Base-by-base conservation (phyloP, 1,140 invertebrate genomes). In the Lordiphosa stackelbergi region DNA sequence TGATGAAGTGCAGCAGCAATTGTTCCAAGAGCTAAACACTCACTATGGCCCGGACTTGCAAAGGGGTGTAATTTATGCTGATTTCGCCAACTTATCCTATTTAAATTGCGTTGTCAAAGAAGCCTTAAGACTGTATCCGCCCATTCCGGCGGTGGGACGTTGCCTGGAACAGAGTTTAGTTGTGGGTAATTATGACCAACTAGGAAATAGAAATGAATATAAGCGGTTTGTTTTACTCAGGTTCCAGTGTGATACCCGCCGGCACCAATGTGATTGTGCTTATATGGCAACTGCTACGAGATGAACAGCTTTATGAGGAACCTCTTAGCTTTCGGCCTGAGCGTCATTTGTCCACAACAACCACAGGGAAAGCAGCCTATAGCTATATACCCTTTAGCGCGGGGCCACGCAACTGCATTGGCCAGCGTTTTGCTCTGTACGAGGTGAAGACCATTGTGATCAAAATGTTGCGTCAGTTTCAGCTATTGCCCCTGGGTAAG, bases 401-500 rank as follows among this genome's bases (percentile, higher is more conserved):
- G 38, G 94, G 93, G 2, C 89, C 91, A 1, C 90, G 94, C 38
- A 94, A 94, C 79, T 95, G 94, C 63, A 94, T 95, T 58, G 93
- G 93, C 0, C 84, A 78, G 40, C 66, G 57, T 11, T 89, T 87
- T 65, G 88, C 88, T 4, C 65, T 88, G 24, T 68, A 87, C 16
- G 84, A 87, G 56, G 65, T 89, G 51, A 89, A 88, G 55, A 84
- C 74, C 6, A 71, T 87, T 6, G 38, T 89, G 0, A 78, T 81
- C 3, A 85, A 88, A 42, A 42, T 89, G 24, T 22, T 89, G 6
- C 66, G 85, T 16, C 66, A 85, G 11, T 87, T 65, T 45, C 70
- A 84, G 59, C 43, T 88, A 4, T 5, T 74, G 42, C 66, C 81
- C 0, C 51, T 71, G 6, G 81, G 71, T 36, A 34, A 5, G 2